phyloP scores from a whole-genome alignment of 2,113 vertebrate genomes.

The Fregetta grallaria region DNA sequence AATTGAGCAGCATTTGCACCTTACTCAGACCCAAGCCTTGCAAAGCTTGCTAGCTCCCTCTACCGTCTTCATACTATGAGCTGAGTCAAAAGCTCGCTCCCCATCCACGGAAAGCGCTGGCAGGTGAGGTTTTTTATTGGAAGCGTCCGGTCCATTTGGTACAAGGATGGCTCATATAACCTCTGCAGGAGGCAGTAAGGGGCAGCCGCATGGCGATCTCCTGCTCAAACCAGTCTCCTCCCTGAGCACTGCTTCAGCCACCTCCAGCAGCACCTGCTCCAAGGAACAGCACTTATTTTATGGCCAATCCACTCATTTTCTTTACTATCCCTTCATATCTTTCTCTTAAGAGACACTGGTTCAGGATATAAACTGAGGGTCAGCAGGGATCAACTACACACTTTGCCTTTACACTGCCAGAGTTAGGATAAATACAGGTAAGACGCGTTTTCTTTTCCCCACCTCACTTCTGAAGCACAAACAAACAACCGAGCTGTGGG shows the following conservation, averaged over 20 bases:
- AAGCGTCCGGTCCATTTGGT: accelerated
- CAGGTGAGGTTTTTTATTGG: neutral
- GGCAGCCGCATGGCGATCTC: accelerated
- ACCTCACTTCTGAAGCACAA: neutral
- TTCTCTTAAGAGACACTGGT: accelerated
- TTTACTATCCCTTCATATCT: neutral
- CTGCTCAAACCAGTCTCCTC: neutral
- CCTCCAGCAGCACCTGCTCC: neutral
- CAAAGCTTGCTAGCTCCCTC: constrained; percentile 40
- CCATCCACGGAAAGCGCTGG: accelerated
- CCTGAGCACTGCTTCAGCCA: accelerated
- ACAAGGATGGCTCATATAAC: neutral
- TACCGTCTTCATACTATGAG: neutral
- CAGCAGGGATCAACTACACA: accelerated
- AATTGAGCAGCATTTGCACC: neutral
- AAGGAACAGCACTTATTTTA: neutral
- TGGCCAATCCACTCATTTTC: accelerated
- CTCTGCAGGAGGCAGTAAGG: neutral
- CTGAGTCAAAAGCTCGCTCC: accelerated
- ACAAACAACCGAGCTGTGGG: neutral
- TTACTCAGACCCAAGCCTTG: neutral
- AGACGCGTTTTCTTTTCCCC: accelerated
- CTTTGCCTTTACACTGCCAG: neutral
- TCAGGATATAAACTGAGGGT: neutral
- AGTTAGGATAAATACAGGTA: neutral